These are phyloP conservation scores for Byasa hedistus DNA, from an alignment of 2,888 invertebrate genomes.

Conservation along the genomic window DNA sequence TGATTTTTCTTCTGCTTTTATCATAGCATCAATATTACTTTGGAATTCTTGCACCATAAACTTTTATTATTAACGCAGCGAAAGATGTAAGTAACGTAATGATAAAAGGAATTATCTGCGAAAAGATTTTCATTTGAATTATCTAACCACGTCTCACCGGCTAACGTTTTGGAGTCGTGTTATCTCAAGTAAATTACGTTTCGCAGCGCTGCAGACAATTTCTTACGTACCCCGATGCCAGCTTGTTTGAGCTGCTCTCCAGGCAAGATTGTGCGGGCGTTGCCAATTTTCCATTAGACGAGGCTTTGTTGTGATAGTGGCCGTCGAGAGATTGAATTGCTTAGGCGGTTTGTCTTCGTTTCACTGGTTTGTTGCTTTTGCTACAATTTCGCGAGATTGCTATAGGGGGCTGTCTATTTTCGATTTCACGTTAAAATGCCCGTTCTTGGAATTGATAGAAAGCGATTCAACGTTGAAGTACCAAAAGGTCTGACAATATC, in stretches of 20 bases:
- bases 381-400: conserved; percentile 50
- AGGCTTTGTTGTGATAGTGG: conserved; percentile 53
- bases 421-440: neutral
- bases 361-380: conserved; percentile 56
- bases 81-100: neutral
- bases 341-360: conserved; percentile 48
- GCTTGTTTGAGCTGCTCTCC: conserved; percentile 58
- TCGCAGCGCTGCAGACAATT: conserved; percentile 23
- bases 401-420: conserved; percentile 27
- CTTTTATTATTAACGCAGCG: too few species aligned
- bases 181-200: conserved; percentile 27
- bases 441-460: neutral
- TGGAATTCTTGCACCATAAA: too few species aligned
- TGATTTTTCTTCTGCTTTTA: too few species aligned
- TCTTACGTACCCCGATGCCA: conserved; percentile 20
- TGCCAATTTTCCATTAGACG: conserved; percentile 63
- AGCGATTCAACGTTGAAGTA: neutral
- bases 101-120: neutral
- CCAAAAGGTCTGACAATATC: too few species aligned
- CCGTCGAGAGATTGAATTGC: conserved; percentile 59
- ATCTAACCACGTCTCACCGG: conserved; percentile 4
- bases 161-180: conserved; percentile 16
- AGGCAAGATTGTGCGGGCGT: conserved; percentile 57
- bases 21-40: too few species aligned
- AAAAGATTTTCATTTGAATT: neutral